A percentile compares a stretch with the other conserved stretches of the same genome.
phyloP scores from a whole-genome alignment of 2,113 vertebrate species.

The Nesoenas mayeri region DNA sequence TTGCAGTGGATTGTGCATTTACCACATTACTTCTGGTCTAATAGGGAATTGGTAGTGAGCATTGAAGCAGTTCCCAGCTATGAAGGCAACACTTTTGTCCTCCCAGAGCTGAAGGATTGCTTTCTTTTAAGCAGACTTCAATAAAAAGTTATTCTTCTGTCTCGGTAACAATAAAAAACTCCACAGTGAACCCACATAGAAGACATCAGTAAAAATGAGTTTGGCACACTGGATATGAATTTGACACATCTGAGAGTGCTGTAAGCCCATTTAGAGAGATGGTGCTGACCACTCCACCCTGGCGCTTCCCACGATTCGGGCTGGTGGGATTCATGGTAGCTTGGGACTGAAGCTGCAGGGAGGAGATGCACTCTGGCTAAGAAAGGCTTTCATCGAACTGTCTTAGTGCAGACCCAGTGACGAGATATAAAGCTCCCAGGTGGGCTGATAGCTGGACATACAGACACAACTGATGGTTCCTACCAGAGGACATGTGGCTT shows the following conservation, averaged over 20 bases:
- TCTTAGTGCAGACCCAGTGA: not conserved
- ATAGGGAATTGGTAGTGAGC: not conserved
- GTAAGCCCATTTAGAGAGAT: not conserved
- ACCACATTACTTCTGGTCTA: not conserved
- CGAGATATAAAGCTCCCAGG: not conserved
- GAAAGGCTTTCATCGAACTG: rapidly evolving
- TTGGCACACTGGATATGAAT: not conserved
- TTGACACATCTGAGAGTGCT: not conserved
- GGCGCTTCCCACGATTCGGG: not conserved
- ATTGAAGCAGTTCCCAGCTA: not conserved
- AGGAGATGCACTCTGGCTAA: not conserved
- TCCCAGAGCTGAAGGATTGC: not conserved
- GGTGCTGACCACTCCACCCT: not conserved
- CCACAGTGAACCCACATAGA: not conserved
- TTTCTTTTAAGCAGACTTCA: not conserved
- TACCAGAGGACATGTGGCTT: not conserved
- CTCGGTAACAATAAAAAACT: not conserved
- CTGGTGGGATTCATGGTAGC: not conserved
- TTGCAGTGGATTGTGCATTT: not conserved
- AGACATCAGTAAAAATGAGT: not conserved
- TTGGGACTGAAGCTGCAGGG: not conserved
- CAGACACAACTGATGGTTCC: not conserved
- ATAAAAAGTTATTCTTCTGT: not conserved
- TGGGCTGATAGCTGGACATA: not conserved
- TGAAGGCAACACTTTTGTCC: not conserved